A percentile compares a stretch with the other conserved stretches of the same genome.
Conservation (phyloP, 2,113 vertebrate genomes). For the Clarias macrocephalus region DNA sequence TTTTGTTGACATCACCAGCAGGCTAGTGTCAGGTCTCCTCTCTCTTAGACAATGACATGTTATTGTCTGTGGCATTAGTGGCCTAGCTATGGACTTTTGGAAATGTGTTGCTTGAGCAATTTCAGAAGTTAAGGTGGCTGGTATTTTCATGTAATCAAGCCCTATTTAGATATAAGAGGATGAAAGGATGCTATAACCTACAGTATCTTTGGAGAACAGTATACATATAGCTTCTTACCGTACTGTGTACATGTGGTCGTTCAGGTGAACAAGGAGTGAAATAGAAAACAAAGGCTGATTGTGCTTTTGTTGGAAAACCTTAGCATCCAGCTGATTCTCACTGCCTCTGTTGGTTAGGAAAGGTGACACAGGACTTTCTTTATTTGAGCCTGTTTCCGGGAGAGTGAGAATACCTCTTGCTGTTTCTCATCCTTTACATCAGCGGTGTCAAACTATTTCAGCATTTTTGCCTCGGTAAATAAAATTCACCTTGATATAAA, state of each 20-base stretch:
- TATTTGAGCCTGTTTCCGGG: background rate
- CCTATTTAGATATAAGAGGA: background rate
- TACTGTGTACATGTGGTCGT: background rate
- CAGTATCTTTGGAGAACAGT: background rate
- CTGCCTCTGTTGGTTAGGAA: background rate
- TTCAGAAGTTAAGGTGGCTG: background rate
- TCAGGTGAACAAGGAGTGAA: background rate
- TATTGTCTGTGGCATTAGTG: background rate
- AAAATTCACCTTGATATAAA: no score
- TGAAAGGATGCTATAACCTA: background rate
- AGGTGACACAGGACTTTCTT: background rate
- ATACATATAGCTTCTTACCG: background rate
- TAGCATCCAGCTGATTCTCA: background rate
- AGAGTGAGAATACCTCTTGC: background rate
- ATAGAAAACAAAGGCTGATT: background rate
- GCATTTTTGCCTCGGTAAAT: no score
- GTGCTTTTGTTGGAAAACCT: background rate
- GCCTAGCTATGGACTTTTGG: background rate
- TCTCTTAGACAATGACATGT: background rate
- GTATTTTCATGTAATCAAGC: background rate
- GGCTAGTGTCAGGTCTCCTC: background rate
- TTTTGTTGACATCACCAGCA: background rate
- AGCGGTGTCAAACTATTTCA: background rate
- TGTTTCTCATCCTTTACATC: background rate
- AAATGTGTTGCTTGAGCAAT: background rate